These are phyloP conservation scores for Cyclura pinguis DNA, from an alignment of 2,797 vertebrate genomes.

Conservation along the genomic window DNA sequence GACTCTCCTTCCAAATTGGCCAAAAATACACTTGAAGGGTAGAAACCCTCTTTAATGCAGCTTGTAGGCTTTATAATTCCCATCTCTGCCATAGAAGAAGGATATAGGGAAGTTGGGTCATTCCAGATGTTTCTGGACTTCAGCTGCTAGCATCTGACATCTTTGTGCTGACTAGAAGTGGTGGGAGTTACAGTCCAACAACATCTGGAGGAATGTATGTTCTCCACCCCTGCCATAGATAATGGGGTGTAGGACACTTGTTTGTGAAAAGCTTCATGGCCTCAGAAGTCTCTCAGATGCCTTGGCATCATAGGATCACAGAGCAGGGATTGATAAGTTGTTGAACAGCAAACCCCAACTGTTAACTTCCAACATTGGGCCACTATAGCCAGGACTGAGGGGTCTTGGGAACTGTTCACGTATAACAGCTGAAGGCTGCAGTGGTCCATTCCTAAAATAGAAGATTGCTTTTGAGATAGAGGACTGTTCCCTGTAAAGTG, in stretches of 20 bases:
- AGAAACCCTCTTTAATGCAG: too few species aligned
- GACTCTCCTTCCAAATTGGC: too few species aligned
- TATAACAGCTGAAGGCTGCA: neutral
- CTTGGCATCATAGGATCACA: neutral
- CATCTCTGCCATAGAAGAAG: neutral
- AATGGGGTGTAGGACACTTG: neutral
- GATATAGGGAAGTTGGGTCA: neutral
- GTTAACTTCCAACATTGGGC: too few species aligned
- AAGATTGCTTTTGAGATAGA: neutral
- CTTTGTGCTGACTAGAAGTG: neutral
- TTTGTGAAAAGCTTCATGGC: neutral
- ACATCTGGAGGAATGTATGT: neutral
- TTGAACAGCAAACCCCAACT: too few species aligned
- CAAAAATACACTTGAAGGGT: too few species aligned
- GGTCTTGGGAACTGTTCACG: too few species aligned
- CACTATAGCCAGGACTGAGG: too few species aligned
- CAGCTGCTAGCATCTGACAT: neutral
- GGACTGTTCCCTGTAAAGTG: neutral
- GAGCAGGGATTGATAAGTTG: too few species aligned
- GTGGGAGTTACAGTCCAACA: neutral
- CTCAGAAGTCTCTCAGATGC: neutral
- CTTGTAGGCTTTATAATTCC: too few species aligned
- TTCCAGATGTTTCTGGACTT: neutral
- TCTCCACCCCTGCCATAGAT: neutral
- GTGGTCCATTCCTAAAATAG: neutral